Evolutionary conservation across 1,140 invertebrate species (phyloP), one percentile per base, ranked within the genome.

Genomic region (Capitella teleta): DNA sequence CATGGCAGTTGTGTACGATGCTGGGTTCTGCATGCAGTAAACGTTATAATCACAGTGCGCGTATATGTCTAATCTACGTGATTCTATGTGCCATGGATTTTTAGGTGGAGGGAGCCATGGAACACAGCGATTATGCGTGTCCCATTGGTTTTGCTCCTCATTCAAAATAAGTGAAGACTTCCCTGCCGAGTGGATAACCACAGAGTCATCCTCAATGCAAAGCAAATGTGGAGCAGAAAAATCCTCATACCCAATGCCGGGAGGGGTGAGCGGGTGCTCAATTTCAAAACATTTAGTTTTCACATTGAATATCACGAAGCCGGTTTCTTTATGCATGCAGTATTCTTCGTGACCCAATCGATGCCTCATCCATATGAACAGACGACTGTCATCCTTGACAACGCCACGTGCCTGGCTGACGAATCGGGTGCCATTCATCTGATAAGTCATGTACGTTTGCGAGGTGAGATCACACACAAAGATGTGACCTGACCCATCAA

Each of bases 261-360:
- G 64, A 3, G 66, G 53, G 5, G 45, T 14, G 3, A 58, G 54
- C 38, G 66, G 53, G n/a, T n/a, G n/a, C n/a, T n/a, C n/a, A 28
- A 64, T 63, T 54, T 56, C 59, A 47, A 68, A 68, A 4, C 60
- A 55, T 51, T 64, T 64, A 19, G 54, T 60, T 51, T 61, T 63
- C 8, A 61, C 57, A 57, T 68, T 64, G 58, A 68, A 68, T 51
- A 66, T 59, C n/a, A 58, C 61, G 61, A 68, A 68, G 14, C 62
- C 61, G 4, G 66, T 58, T 24, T 62, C 61, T 52, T 66, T 66
- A 37, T 68, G 66, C 14, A 68, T 63, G 38, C 61, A 63, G 50
- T 64, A 66, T 41, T 68, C 66, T 53, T 68, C 66, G 21, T 63
- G 64, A 23, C 66, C 66, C 36, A 61, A 67, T 24, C 66, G 51